Conservation (phyloP, 2,797 vertebrate species). For the Neosalanx taihuensis region DNA sequence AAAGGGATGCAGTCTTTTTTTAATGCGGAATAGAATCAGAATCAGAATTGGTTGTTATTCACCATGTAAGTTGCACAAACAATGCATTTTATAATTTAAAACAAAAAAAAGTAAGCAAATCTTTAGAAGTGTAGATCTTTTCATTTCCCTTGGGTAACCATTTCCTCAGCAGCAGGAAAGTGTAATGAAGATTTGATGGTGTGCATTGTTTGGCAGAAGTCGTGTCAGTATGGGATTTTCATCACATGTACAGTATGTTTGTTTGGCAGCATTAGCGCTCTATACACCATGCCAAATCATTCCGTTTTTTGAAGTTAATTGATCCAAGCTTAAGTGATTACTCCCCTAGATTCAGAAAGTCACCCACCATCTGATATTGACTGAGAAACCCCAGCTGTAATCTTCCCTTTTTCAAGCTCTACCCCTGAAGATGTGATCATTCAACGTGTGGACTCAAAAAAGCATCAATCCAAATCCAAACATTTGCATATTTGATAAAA, state of each 20-base stretch:
- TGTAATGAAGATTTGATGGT: no score
- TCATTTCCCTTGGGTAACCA: no score
- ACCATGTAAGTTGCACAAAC: no score
- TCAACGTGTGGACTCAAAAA: neutral
- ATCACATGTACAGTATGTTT: neutral
- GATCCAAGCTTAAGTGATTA: constrained; percentile 13
- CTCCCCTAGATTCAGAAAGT: constrained; percentile 6
- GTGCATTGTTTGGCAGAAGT: no score
- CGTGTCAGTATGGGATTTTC: no score
- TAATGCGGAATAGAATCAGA: no score
- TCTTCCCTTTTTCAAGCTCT: neutral
- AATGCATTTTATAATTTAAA: no score
- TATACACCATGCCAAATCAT: constrained; percentile 13
- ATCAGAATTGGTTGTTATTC: no score
- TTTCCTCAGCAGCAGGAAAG: no score
- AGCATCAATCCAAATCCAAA: neutral
- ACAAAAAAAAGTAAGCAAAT: no score
- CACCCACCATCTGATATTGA: neutral
- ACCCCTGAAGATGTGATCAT: neutral
- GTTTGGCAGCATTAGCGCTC: neutral
- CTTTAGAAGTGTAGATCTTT: no score
- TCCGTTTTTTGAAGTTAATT: constrained; percentile 5
- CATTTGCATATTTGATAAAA: neutral
- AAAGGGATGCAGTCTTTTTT: no score
- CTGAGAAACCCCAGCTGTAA: neutral